Percentiles rank a stretch among this genome's conserved stretches.
Evolutionary conservation across 2,113 vertebrate species (phyloP).

Genomic region (Elaphurus davidianus): DNA sequence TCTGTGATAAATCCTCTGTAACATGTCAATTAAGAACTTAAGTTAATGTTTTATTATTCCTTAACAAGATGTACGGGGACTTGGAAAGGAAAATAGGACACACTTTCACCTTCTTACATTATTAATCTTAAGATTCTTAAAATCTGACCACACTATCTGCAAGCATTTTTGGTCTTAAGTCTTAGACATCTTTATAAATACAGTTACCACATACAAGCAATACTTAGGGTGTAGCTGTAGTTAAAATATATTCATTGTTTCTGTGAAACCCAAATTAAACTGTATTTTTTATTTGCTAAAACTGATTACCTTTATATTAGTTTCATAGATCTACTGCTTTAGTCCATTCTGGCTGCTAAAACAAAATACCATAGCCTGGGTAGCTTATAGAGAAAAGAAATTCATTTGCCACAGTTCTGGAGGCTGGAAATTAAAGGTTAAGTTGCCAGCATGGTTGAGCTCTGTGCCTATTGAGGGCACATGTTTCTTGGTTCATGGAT

Average conservation of each 20-base stretch:
- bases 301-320: not conserved
- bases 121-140: not conserved
- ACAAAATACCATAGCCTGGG: not conserved
- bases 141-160: not conserved
- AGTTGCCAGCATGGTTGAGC: not conserved
- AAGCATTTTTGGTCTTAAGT: not conserved
- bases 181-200: not conserved
- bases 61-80: not conserved
- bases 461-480: not conserved
- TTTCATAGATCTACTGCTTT: not conserved
- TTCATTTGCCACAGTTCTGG: not conserved
- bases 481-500: not conserved
- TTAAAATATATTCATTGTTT: not conserved
- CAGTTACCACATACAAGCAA: fast-evolving
- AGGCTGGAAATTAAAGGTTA: not conserved
- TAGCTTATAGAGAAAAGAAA: not conserved
- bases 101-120: not conserved
- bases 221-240: not conserved
- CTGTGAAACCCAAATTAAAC: not conserved
- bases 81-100: not conserved
- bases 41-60: not conserved
- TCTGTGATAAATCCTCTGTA: not conserved
- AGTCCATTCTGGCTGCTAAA: not conserved
- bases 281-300: not conserved
- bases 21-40: not conserved